phyloP scores from a whole-genome alignment of 1,140 invertebrate species.

The Drosophila orena region DNA sequence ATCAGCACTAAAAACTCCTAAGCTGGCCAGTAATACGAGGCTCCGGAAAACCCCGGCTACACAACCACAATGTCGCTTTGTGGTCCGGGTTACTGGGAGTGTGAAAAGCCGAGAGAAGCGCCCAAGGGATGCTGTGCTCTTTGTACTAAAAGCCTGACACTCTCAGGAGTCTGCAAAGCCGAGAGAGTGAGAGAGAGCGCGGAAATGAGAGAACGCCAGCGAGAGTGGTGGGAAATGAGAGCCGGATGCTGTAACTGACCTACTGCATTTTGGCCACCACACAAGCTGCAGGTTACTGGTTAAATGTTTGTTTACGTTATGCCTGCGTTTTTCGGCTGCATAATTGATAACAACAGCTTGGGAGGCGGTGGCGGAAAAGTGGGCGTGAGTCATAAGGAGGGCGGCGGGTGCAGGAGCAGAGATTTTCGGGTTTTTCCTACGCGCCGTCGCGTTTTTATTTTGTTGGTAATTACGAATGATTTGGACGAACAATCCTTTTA shows the following conservation, averaged over 20 bases:
- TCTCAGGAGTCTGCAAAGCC: constrained; percentile 32
- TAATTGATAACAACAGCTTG: constrained; percentile 69
- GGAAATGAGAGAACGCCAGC: background rate
- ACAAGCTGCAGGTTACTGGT: constrained; percentile 50
- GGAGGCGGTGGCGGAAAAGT: constrained; percentile 3
- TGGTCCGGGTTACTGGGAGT: constrained; percentile 23
- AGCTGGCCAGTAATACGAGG: constrained; percentile 66
- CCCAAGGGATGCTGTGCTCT: constrained; percentile 53
- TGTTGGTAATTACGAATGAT: constrained; percentile 66
- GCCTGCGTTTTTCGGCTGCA: constrained; percentile 69
- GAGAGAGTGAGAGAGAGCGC: background rate
- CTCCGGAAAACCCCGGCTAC: constrained; percentile 10
- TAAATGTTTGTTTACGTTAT: constrained; percentile 76
- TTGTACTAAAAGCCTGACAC: constrained; percentile 55
- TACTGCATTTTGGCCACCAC: constrained; percentile 56
- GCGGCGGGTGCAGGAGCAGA: background rate
- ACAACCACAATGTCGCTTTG: constrained; percentile 59
- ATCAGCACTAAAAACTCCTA: constrained; percentile 77
- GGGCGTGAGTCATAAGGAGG: background rate
- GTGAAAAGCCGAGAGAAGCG: constrained; percentile 17
- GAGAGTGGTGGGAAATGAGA: constrained; percentile 25
- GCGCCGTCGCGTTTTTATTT: constrained; percentile 14
- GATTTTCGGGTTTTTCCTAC: constrained; percentile 8
- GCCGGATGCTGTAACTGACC: constrained; percentile 69
- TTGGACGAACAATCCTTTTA: constrained; percentile 72